phyloP scores from a whole-genome alignment of 2,113 vertebrate species.

The Sclerurus mexicanus region DNA sequence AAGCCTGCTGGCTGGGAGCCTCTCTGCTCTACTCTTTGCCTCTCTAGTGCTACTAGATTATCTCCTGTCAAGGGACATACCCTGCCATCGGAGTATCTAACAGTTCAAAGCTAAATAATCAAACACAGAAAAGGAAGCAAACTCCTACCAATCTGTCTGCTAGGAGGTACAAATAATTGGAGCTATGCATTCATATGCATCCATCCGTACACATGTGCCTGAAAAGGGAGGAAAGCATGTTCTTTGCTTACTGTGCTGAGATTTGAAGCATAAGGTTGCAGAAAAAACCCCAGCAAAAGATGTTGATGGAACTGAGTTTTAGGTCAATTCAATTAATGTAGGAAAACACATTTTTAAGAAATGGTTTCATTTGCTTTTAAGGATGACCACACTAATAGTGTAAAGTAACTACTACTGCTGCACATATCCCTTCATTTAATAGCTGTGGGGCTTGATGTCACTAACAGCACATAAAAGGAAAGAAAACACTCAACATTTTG shows the following conservation, averaged over 20 bases:
- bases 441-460: constrained; percentile 15
- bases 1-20: background rate
- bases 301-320: background rate
- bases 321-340: constrained; percentile 23
- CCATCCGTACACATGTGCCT: background rate
- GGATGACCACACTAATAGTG: background rate
- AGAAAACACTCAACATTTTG: constrained; percentile 7
- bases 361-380: background rate
- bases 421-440: background rate
- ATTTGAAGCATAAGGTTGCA: background rate
- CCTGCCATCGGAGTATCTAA: background rate
- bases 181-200: background rate
- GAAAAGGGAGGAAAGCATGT: background rate
- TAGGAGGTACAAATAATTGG: background rate
- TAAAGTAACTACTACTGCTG: constrained; percentile 7
- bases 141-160: background rate
- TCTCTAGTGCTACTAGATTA: background rate
- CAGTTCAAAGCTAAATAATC: background rate
- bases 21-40: background rate
- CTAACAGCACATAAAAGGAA: background rate
- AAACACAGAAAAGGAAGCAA: background rate
- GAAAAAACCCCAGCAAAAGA: background rate
- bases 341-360: constrained; percentile 27
- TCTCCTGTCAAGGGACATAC: background rate
- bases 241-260: background rate